A percentile compares a stretch with the other conserved stretches of the same genome.
Conservation (phyloP, 2,113 vertebrate species). For the Bungarus multicinctus region DNA sequence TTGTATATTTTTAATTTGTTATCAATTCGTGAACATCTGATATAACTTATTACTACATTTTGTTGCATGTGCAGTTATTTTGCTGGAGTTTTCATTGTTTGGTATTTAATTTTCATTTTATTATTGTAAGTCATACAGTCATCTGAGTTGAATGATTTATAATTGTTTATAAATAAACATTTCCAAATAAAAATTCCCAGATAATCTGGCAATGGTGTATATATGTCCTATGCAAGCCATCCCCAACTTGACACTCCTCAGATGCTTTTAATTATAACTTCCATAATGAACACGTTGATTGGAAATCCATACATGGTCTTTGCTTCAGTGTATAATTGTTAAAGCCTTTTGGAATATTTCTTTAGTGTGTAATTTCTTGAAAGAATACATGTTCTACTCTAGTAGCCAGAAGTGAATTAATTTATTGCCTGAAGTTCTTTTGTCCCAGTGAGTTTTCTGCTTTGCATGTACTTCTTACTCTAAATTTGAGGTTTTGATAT, state of each 20-base stretch:
- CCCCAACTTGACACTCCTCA: background rate
- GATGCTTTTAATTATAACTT: background rate
- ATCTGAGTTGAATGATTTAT: background rate
- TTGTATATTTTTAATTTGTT: background rate
- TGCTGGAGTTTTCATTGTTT: background rate
- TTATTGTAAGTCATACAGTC: background rate
- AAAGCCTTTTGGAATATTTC: background rate
- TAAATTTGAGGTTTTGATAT: background rate
- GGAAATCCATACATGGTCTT: background rate
- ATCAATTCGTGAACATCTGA: background rate
- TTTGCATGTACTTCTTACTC: background rate
- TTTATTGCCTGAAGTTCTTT: background rate
- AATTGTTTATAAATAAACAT: background rate
- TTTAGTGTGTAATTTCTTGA: background rate
- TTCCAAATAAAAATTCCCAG: background rate
- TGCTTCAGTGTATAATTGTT: background rate
- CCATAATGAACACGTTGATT: background rate
- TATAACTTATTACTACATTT: background rate
- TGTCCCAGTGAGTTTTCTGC: background rate
- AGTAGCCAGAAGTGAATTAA: background rate
- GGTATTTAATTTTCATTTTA: background rate
- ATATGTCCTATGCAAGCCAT: background rate
- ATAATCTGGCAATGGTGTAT: background rate
- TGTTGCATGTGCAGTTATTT: background rate
- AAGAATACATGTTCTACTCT: background rate